These are phyloP conservation scores for Hydropsyche betteni DNA, from an alignment of 2,888 invertebrate species.

Conservation along the genomic window DNA sequence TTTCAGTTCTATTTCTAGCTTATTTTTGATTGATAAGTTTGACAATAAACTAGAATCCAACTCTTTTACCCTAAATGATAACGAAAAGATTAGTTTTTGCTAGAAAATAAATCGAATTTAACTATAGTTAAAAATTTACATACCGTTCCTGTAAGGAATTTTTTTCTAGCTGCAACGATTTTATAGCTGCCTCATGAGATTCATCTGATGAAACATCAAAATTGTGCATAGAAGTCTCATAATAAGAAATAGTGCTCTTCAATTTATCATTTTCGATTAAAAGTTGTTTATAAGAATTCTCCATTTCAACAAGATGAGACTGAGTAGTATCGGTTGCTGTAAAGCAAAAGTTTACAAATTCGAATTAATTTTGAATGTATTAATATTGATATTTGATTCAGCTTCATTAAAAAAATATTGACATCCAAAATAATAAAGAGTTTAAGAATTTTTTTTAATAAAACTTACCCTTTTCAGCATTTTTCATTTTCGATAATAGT, in stretches of 20 bases:
- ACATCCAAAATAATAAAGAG: conserved; percentile 25
- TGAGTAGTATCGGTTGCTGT: conserved; percentile 41
- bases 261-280: conserved; percentile 44
- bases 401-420: conserved; percentile 1
- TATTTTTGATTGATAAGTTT: conserved; percentile 40
- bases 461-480: conserved; percentile 60
- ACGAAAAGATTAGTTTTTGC: not conserved
- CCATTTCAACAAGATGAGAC: conserved; percentile 38
- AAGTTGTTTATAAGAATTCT: conserved; percentile 35
- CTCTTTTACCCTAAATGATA: conserved; percentile 42
- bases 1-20: conserved; percentile 56
- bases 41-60: conserved; percentile 44
- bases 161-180: conserved; percentile 33
- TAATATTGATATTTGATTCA: no score
- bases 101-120: not conserved
- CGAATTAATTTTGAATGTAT: no score
- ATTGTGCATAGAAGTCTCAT: conserved; percentile 32
- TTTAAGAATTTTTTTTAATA: not conserved
- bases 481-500: conserved; percentile 60
- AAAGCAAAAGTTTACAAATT: conserved; percentile 19
- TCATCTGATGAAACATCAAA: not conserved
- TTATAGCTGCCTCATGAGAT: conserved; percentile 23
- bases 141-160: conserved; percentile 42
- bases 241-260: conserved; percentile 24
- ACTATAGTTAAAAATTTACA: not conserved